A percentile compares a stretch with the other conserved stretches of the same genome.
phyloP scores from a whole-genome alignment of 2,888 invertebrate genomes.

The Thumatha senex region DNA sequence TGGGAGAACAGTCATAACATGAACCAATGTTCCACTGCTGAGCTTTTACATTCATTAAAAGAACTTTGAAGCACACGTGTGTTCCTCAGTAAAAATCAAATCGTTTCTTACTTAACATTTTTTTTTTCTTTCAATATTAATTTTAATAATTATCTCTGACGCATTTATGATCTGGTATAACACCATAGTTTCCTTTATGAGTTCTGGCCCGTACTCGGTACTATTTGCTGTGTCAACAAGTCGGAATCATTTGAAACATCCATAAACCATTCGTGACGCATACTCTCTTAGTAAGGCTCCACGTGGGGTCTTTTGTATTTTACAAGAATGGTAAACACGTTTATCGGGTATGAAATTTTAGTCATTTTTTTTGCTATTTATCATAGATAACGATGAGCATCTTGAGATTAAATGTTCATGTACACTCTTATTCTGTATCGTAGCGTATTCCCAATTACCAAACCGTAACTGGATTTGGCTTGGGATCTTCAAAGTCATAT shows the following conservation, averaged over 20 bases:
- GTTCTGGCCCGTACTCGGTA: conserved; percentile 30
- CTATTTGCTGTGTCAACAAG: conserved; percentile 47
- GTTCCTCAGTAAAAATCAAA: background rate
- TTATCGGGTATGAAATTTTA: conserved; percentile 28
- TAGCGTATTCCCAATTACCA: too few species aligned
- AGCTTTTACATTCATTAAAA: background rate
- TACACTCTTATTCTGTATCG: too few species aligned
- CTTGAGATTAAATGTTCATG: background rate
- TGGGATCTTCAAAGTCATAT: too few species aligned
- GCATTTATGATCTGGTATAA: conserved; percentile 30
- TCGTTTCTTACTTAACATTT: background rate
- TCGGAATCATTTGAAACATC: conserved; percentile 27
- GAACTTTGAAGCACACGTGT: background rate
- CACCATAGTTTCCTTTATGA: conserved; percentile 12
- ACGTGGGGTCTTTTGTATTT: conserved; percentile 21
- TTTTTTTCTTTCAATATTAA: background rate
- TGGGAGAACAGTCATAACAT: too few species aligned
- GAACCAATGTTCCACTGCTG: background rate
- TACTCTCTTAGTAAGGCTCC: conserved; percentile 16
- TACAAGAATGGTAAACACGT: conserved; percentile 19
- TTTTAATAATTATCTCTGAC: conserved; percentile 18
- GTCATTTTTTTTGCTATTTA: conserved; percentile 13
- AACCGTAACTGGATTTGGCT: too few species aligned
- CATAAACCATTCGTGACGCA: conserved; percentile 37
- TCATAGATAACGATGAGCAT: background rate